Evolutionary conservation across 2,797 vertebrate genomes (phyloP).

Genomic region (Botia kubotai): DNA sequence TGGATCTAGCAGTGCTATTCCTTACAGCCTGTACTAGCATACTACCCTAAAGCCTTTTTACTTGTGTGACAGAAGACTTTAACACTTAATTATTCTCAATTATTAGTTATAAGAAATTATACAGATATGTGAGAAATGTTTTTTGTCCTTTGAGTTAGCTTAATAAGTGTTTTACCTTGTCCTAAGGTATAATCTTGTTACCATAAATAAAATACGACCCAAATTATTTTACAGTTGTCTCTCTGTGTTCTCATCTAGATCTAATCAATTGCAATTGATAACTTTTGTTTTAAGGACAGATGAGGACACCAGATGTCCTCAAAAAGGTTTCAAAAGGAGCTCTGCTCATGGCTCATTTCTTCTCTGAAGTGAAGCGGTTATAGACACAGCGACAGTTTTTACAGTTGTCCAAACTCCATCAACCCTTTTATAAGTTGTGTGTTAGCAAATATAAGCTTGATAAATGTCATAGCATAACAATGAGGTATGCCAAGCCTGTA

Average conservation of each 20-base stretch:
- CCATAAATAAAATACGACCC: background rate
- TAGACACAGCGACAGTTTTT: background rate
- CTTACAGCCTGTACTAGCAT: background rate
- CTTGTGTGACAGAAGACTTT: too few species aligned
- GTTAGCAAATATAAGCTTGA: constrained; percentile 18
- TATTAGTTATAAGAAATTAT: too few species aligned
- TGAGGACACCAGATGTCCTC: background rate
- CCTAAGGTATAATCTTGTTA: too few species aligned
- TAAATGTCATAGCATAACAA: constrained; percentile 3
- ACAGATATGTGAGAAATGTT: too few species aligned
- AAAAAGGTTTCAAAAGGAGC: background rate
- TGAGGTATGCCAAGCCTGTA: background rate
- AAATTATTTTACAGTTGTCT: background rate
- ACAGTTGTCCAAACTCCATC: background rate
- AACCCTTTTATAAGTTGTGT: background rate
- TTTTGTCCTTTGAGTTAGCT: too few species aligned
- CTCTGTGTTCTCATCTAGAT: background rate
- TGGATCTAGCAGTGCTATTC: background rate
- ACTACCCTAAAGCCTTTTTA: too few species aligned
- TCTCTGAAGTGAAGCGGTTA: background rate
- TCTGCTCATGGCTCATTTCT: background rate
- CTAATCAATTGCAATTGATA: background rate
- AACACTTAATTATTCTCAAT: too few species aligned
- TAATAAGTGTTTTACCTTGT: too few species aligned
- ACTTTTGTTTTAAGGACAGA: background rate